Evolutionary conservation across 2,113 vertebrate genomes (phyloP).

Genomic region (Psilopsiagon aymara): DNA sequence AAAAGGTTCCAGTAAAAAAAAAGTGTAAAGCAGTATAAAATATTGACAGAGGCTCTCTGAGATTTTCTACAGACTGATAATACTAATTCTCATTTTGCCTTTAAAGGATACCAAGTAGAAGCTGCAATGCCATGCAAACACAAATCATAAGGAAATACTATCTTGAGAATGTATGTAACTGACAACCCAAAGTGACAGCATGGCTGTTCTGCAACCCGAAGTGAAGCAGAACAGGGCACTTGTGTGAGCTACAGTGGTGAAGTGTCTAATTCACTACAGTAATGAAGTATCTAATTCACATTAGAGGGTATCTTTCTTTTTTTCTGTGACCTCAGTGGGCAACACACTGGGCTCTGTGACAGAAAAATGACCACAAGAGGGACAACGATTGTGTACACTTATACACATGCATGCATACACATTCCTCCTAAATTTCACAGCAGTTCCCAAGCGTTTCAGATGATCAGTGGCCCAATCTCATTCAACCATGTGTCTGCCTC

Average conservation of each 20-base stretch:
- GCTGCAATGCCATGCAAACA: neutral
- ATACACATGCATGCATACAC: fast-evolving
- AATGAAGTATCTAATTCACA: neutral
- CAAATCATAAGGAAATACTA: neutral
- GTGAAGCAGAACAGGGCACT: neutral
- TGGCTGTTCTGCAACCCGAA: neutral
- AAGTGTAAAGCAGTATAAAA: neutral
- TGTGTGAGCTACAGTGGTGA: neutral
- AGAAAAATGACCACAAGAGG: neutral
- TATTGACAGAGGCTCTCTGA: neutral
- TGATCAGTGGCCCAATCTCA: fast-evolving
- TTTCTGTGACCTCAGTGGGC: neutral
- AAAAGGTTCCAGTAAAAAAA: neutral
- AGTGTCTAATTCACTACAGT: neutral
- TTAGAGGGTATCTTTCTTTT: neutral
- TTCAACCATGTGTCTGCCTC: neutral
- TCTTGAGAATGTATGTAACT: neutral
- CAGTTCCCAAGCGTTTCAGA: neutral
- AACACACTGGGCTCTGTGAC: neutral
- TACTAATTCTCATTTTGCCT: neutral
- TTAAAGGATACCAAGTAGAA: neutral
- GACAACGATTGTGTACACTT: neutral
- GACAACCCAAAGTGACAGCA: neutral
- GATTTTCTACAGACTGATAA: neutral
- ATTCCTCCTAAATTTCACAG: neutral